phyloP scores from a whole-genome alignment of 2,888 invertebrate genomes.

The Caenorhabditis becei region DNA sequence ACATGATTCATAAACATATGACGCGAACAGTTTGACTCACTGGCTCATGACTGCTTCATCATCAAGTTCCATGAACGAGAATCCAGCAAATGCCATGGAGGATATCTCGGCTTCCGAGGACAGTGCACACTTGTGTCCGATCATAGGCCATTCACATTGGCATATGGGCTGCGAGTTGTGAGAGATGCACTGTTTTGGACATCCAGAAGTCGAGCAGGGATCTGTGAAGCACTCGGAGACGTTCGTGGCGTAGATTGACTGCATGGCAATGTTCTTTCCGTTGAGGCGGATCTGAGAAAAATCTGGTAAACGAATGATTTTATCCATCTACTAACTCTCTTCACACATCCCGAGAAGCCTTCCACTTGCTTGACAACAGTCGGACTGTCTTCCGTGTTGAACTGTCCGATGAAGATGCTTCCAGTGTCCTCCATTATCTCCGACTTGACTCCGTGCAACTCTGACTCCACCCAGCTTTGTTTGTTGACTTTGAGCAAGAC shows the following conservation, averaged over 20 bases:
- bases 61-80: slow-evolving; percentile 66
- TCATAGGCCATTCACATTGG: slow-evolving; percentile 66
- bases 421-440: slow-evolving; percentile 40
- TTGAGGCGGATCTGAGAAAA: slow-evolving; percentile 64
- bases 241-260: slow-evolving; percentile 30
- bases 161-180: slow-evolving; percentile 61
- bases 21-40: slow-evolving; percentile 46
- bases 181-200: slow-evolving; percentile 63
- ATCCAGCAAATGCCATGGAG: slow-evolving; percentile 66
- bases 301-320: background rate
- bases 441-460: slow-evolving; percentile 36
- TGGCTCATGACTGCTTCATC: slow-evolving; percentile 68
- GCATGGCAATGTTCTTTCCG: slow-evolving; percentile 50
- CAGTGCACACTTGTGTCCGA: slow-evolving; percentile 46
- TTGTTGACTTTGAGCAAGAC: slow-evolving; percentile 68
- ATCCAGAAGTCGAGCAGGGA: slow-evolving; percentile 64
- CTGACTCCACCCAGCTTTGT: slow-evolving; percentile 68
- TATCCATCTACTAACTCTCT: slow-evolving; percentile 46
- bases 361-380: slow-evolving; percentile 22
- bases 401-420: slow-evolving; percentile 33
- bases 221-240: slow-evolving; percentile 67
- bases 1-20: background rate
- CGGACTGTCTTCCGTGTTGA: slow-evolving; percentile 23
- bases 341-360: slow-evolving; percentile 64
- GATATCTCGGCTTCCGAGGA: slow-evolving; percentile 34